Percentiles rank a stretch among this genome's conserved stretches.
Evolutionary conservation across 2,113 vertebrate species (phyloP).

Genomic region (Craseonycteris thonglongyai): DNA sequence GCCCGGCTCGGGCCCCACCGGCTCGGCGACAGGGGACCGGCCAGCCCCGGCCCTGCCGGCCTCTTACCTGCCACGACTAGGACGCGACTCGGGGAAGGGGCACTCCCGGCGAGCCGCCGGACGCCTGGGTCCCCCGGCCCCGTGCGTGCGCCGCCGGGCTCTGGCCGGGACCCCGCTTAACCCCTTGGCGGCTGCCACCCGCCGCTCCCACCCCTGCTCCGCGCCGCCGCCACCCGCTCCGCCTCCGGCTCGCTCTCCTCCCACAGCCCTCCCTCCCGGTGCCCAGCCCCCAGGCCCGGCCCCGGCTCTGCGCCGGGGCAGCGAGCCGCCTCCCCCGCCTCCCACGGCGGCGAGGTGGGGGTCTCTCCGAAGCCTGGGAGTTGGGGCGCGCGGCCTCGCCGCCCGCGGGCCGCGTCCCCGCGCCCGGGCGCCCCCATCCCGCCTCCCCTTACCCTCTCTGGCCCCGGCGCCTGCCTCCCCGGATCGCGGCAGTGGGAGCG

Average conservation of each 20-base stretch:
- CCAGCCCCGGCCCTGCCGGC: conserved; percentile 4
- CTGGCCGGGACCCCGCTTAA: conserved; percentile 19
- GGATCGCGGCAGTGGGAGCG: not conserved
- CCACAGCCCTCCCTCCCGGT: not conserved
- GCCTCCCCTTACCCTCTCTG: not conserved
- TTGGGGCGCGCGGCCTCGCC: not conserved
- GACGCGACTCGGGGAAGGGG: not conserved
- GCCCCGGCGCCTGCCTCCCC: conserved; percentile 28
- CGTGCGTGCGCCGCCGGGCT: not conserved
- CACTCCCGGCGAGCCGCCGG: not conserved
- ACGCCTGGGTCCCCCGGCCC: conserved; percentile 12
- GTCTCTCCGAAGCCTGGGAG: not conserved
- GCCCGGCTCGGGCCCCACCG: not conserved
- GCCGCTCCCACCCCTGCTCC: conserved; percentile 26
- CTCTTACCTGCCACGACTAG: conserved; percentile 40
- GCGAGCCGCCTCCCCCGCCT: not conserved
- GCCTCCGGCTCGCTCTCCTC: not conserved
- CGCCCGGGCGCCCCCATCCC: not conserved
- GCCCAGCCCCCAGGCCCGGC: conserved; percentile 55
- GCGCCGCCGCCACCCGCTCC: not conserved
- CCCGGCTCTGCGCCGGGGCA: not conserved
- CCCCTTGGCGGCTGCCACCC: conserved; percentile 27
- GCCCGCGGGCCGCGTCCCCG: not conserved
- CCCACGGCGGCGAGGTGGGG: not conserved
- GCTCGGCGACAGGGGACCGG: not conserved